Conservation (phyloP, 1,140 invertebrate genomes). For the Eupeodes corollae region DNA sequence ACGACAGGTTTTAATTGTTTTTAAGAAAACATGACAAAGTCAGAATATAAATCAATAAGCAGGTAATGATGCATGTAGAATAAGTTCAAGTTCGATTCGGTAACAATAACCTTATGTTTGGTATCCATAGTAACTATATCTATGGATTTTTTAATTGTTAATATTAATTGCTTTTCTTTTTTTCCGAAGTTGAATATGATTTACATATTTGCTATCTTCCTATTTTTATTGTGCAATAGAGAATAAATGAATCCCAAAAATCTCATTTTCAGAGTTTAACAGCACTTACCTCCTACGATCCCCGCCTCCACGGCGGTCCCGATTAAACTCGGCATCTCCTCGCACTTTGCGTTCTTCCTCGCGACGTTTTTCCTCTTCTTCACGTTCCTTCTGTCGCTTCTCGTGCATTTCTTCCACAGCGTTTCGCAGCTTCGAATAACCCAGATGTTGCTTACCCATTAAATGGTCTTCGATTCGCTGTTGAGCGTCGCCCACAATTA, state of each 20-base stretch:
- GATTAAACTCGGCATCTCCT: slow-evolving; percentile 29
- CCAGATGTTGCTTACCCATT: slow-evolving; percentile 95
- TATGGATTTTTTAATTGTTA: no score
- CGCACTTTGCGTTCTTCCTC: slow-evolving; percentile 47
- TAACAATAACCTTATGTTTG: no score
- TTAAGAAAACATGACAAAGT: no score
- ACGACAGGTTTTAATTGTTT: no score
- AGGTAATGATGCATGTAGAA: no score
- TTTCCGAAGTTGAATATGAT: no score
- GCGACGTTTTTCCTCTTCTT: slow-evolving; percentile 52
- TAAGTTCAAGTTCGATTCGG: no score
- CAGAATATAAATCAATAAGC: no score
- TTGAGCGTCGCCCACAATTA: slow-evolving; percentile 97
- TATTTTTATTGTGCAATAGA: background rate
- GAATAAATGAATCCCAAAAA: background rate
- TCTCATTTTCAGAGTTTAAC: background rate
- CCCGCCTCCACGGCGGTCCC: slow-evolving; percentile 36
- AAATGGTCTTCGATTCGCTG: slow-evolving; percentile 95
- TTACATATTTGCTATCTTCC: background rate
- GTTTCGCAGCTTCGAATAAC: slow-evolving; percentile 54
- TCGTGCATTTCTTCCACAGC: slow-evolving; percentile 51
- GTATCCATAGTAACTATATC: no score
- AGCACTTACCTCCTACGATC: slow-evolving; percentile 30
- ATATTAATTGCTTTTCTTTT: no score
- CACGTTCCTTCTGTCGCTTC: slow-evolving; percentile 51